Evolutionary conservation across 2,888 invertebrate species (phyloP), one percentile per base, ranked within the genome.

Genomic region (Trimorus sp.): DNA sequence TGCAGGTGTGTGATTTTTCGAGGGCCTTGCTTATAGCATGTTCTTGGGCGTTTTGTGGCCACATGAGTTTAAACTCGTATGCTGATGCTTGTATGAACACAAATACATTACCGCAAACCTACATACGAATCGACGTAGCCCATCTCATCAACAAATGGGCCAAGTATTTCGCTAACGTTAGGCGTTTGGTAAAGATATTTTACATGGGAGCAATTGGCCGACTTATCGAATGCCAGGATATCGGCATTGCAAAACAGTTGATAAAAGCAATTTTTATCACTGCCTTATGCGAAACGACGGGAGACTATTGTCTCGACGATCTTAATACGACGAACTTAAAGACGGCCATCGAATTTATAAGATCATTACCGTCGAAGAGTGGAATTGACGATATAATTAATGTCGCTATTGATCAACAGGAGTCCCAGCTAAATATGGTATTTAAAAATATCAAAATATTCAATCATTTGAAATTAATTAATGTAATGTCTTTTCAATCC

Each of bases 41-140:
- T 51, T 36, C 54, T 14, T 65, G 54, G 58, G 37, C 65, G 15
- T 74, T 74, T 37, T 15, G 26, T 49, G 36, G 56, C 15, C 38
- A n/a, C 14, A 48, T 36, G 16, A 58, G 56, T 9, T 45, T 73
- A 3, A 37, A 73, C 14, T 15, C 45, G 12, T 73, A 63, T 65
- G 12, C 73, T n/a, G 38, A 56, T 53, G 48, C 63, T 8, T 73
- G 63, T 56, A 73, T 12, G 14, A 26, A 63, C 37, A 11, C 1
- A 6, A 26, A 45, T 7, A 14, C 36, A 26, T 37, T 73, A 53
- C 73, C 73, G 2, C n/a, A 54, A 11, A 36, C 14, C 7, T 73
- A 53, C 15, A 73, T 73, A 14, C 38, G 73, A 26, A 65, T 74
- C n/a, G 65, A 74, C 37, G 59, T 74, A 7, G 74, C 74, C 7